phyloP scores from a whole-genome alignment of 2,888 invertebrate genomes.

The Erebia aethiops region DNA sequence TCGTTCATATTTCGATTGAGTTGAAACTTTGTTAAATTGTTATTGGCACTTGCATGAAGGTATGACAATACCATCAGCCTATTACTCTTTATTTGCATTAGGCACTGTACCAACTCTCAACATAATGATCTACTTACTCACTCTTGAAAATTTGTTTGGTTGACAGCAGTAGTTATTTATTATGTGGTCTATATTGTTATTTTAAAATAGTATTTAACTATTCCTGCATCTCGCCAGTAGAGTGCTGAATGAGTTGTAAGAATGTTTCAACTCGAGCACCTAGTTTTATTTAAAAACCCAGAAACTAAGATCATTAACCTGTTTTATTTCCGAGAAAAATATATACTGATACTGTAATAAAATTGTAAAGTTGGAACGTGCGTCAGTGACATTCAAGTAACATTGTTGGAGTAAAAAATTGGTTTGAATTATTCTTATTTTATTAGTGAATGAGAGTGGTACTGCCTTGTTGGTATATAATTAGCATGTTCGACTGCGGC shows the following conservation, averaged over 20 bases:
- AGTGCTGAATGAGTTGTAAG: conserved; percentile 8
- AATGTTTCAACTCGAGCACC: conserved; percentile 1
- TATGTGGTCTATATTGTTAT: not conserved
- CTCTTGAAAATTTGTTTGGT: not conserved
- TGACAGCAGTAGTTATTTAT: not conserved
- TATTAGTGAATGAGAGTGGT: not conserved
- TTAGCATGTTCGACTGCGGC: no score
- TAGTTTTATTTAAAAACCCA: conserved; percentile 3
- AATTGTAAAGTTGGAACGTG: not conserved
- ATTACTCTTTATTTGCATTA: not conserved
- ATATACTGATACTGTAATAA: conserved; percentile 8
- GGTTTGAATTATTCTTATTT: not conserved
- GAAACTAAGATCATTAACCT: conserved; percentile 13
- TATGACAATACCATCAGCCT: no score
- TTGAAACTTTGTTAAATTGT: not conserved
- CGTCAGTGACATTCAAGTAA: not conserved
- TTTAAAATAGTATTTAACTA: conserved; percentile 5
- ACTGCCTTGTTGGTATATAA: not conserved
- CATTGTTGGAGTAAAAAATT: not conserved
- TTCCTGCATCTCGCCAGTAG: conserved; percentile 5
- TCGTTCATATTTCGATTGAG: no score
- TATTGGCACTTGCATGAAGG: not conserved
- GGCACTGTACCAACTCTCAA: not conserved
- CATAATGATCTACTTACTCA: not conserved
- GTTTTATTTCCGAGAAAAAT: conserved; percentile 8